Conservation (phyloP, 2,797 vertebrate species). For the Psittacula derbiana region DNA sequence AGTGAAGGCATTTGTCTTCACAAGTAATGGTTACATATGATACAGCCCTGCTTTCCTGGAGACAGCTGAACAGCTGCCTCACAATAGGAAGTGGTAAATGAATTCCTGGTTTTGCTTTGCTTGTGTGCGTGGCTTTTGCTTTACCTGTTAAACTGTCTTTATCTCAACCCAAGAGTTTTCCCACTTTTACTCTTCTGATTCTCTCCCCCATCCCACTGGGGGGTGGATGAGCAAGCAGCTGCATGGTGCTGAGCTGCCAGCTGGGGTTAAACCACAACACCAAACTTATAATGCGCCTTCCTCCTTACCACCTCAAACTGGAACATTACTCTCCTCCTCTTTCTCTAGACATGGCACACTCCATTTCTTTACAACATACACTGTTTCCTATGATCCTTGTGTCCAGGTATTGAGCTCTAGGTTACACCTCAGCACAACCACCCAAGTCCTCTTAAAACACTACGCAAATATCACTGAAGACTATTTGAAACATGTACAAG, state of each 20-base stretch:
- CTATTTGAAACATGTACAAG: neutral
- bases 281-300: neutral
- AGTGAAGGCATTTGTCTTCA: neutral
- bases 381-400: neutral
- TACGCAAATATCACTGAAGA: neutral
- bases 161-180: neutral
- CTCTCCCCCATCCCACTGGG: accelerated
- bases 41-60: neutral
- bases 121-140: neutral
- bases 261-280: neutral
- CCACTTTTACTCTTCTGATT: neutral
- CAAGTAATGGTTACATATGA: neutral
- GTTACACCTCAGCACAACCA: neutral
- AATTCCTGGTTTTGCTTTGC: neutral
- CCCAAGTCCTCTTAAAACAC: neutral
- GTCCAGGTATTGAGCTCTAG: neutral
- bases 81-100: accelerated
- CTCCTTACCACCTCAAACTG: neutral
- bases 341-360: neutral
- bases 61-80: neutral
- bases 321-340: neutral
- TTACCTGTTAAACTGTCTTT: neutral
- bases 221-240: neutral
- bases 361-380: neutral
- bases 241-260: neutral